Evolutionary conservation across 2,113 vertebrate species (phyloP).

Genomic region (Gasterosteus nipponicus): DNA sequence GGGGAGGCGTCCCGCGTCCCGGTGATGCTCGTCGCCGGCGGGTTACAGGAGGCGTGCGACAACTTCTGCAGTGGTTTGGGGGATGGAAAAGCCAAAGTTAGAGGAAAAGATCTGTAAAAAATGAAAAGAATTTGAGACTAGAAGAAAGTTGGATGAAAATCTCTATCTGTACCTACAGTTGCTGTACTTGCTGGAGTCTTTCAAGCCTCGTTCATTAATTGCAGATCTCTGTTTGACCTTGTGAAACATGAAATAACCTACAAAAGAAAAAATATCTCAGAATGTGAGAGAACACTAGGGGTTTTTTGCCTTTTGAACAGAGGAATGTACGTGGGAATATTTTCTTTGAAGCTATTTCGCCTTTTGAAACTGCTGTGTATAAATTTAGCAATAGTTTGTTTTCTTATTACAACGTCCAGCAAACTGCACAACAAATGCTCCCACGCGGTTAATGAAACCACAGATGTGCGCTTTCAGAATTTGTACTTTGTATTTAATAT

Average conservation of each 20-base stretch:
- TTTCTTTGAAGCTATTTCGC: slow-evolving; percentile 2
- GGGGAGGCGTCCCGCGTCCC: slow-evolving; percentile 20
- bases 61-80: background rate
- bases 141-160: background rate
- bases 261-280: background rate
- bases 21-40: slow-evolving; percentile 30
- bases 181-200: background rate
- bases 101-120: background rate
- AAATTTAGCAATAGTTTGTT: background rate
- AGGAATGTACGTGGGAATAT: slow-evolving; percentile 17
- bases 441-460: too few relatives aligned
- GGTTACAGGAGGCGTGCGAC: slow-evolving; percentile 26
- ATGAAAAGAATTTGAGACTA: background rate
- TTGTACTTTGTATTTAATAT: background rate
- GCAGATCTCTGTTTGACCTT: slow-evolving; percentile 28
- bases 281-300: background rate
- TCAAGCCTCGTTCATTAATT: slow-evolving; percentile 8
- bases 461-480: background rate
- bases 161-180: background rate
- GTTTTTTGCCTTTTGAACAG: background rate
- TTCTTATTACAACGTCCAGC: background rate
- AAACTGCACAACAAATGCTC: background rate
- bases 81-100: background rate
- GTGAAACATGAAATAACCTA: slow-evolving; percentile 6
- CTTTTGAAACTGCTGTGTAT: slow-evolving; percentile 7